phyloP scores from a whole-genome alignment of 35 echinoderm and acorn worm species.

The Ophioderma brevispina region DNA sequence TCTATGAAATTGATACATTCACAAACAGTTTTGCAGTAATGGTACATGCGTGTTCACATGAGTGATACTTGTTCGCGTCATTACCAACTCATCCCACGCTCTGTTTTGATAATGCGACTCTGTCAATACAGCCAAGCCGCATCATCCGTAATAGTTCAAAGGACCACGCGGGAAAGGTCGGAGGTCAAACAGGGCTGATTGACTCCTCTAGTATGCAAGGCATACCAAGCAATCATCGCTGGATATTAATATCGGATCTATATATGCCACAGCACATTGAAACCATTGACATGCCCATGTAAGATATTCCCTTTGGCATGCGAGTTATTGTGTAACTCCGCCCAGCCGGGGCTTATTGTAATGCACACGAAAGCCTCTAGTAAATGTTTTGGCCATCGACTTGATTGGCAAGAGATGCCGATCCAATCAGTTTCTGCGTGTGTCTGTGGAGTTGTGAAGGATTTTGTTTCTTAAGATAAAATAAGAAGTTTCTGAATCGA shows the following conservation, averaged over 20 bases:
- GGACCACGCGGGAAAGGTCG: background rate
- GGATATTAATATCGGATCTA: background rate
- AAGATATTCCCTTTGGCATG: background rate
- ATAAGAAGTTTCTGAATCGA: no score
- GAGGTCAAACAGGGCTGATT: background rate
- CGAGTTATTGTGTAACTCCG: conserved; percentile 9
- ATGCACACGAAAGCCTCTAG: no score
- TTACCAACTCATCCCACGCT: background rate
- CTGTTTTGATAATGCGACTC: conserved; percentile 4
- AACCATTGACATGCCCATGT: background rate
- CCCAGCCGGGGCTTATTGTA: background rate
- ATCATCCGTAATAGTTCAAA: conserved; percentile 7
- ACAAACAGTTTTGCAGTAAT: background rate
- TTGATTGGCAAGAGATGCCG: no score
- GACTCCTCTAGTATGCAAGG: background rate
- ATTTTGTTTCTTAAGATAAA: no score
- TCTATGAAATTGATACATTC: background rate
- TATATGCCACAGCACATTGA: conserved; percentile 3
- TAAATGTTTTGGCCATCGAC: no score
- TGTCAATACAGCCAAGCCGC: background rate
- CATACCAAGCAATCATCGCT: conserved; percentile 1
- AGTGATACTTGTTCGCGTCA: background rate
- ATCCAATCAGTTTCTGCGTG: no score
- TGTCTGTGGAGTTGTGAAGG: no score
- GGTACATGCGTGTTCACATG: background rate